Evolutionary conservation across 1,140 invertebrate genomes (phyloP).

Genomic region (Caerostris extrusa): DNA sequence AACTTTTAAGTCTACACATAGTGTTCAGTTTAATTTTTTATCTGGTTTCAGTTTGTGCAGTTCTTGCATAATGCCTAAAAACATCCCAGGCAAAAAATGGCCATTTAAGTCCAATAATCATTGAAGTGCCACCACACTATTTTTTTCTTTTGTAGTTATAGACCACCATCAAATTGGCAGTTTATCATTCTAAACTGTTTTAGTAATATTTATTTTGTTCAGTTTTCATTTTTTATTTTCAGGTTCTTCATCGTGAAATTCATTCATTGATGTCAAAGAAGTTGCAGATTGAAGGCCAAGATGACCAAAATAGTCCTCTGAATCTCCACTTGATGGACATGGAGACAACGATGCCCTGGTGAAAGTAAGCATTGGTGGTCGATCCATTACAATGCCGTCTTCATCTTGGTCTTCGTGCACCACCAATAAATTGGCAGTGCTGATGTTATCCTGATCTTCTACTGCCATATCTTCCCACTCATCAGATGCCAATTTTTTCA

Average conservation of each 20-base stretch:
- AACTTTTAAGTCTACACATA: too few species aligned
- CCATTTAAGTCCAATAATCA: too few species aligned
- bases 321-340: conserved; percentile 37
- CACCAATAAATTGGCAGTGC: conserved; percentile 65
- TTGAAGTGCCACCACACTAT: too few species aligned
- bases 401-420: not conserved
- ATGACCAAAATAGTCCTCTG: not conserved
- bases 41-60: too few species aligned
- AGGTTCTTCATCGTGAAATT: not conserved
- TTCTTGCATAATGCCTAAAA: too few species aligned
- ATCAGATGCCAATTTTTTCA: conserved; percentile 48
- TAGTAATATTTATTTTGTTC: not conserved
- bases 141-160: too few species aligned
- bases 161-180: too few species aligned
- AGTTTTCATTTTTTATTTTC: not conserved
- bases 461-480: conserved; percentile 7
- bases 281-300: not conserved
- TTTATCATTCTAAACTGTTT: too few species aligned
- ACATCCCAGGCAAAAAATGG: too few species aligned
- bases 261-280: conserved; percentile 8
- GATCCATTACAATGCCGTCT: not conserved
- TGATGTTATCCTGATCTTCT: conserved; percentile 66
- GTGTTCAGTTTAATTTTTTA: too few species aligned
- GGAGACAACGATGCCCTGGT: conserved; percentile 51
- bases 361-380: conserved; percentile 38